Base-by-base conservation (phyloP, 2,797 vertebrate species). In the Kryptolebias ocellatus region DNA sequence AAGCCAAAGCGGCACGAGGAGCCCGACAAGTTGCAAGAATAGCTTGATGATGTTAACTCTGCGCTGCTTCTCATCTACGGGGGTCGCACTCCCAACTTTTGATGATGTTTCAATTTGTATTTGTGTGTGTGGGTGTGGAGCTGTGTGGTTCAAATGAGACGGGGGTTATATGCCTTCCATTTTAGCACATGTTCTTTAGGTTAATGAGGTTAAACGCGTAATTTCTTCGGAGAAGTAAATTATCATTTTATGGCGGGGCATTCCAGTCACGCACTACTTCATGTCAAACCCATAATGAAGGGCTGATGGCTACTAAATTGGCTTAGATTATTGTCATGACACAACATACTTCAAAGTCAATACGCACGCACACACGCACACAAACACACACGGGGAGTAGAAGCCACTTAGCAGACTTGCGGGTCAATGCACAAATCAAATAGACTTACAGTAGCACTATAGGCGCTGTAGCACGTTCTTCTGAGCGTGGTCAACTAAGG, bases 401-500 rank as follows among this genome's bases (percentile, higher is more conserved):
- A 79, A 84, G 68, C 76, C 84, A 90, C 89, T 92, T 88, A 91
- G 90, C 86, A 67, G 81, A 86, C 84, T 88, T 77, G 84, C 69
- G 84, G 91, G 91, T 93, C 93, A 91, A 72, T 85, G 90, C 89
- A 87, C 88, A 92, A 90, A 93, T 91, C 89, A 92, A 91, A 91
- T 83, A 85, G 89, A 91, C 87, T 82, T 75, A 82, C 79, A 83
- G 80, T 80, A 75, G 82, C 84, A 80, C 79, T 85, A 79, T 74
- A 72, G 80, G 74, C 68, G 39, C 69, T 64, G 83, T 71, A 80
- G 90, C 85, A 83, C 49, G 60, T 73, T 64, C 73, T 70, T 20
- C 74, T 44, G 77, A 78, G 85, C 50, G 72, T 44, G 86, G 90
- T 80, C 80, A 84, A 84, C 72, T 84, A n/a, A 58, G 72, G 71